Base-by-base conservation (phyloP, 2,888 invertebrate species). In the Oscheius sp. region DNA sequence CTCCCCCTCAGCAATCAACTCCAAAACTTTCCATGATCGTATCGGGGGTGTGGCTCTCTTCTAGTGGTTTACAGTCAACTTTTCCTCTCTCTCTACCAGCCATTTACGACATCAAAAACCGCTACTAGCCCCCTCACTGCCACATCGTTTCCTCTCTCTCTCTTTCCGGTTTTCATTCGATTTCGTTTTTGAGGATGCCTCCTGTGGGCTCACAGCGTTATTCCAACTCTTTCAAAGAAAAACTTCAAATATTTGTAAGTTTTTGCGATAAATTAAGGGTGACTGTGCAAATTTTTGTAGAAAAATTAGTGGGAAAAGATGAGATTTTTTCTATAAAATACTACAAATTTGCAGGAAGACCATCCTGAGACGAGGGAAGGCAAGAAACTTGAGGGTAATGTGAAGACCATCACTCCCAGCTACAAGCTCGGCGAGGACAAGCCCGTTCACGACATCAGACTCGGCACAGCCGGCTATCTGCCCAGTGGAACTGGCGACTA, bases 401-500 rank as follows among this genome's bases (percentile, higher is more conserved):
- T 82, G 50, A 70, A 75, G 48, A 76, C 81, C 31, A 83, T 85
- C 68, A 84, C 84, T 3, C 85, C 85, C 53, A 78, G 74, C 70
- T 85, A 84, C 72, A 85, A 85, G 72, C 69, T 76, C 20, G 79
- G 78, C 45, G 82, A 79, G 37, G 82, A 76, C 15, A 68, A 71
- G 42, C 81, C 83, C 39, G 83, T 84, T 1, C 72, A 69, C 12
- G 78, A 80, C 52, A 37, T 75, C 23, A 72, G 72, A n/a, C 67
- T 81, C 0, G 81, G 80, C 10, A 69, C 72, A 39, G 71, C 73
- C 37, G 80, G 82, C 45, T 70, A 69, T 53, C 57, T 81, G 33
- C 81, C 82, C 17, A 78, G 77, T 46, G 79, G 73, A 29, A 69
- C 71, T 27, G 82, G 82, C n/a, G 85, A 85, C 68, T 85, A 85